Percentiles rank a stretch among this genome's conserved stretches.
These are phyloP conservation scores for Theonella swinhoei DNA, from an alignment of 37 sponge, comb jelly and placozoan species.

Conservation along the genomic window DNA sequence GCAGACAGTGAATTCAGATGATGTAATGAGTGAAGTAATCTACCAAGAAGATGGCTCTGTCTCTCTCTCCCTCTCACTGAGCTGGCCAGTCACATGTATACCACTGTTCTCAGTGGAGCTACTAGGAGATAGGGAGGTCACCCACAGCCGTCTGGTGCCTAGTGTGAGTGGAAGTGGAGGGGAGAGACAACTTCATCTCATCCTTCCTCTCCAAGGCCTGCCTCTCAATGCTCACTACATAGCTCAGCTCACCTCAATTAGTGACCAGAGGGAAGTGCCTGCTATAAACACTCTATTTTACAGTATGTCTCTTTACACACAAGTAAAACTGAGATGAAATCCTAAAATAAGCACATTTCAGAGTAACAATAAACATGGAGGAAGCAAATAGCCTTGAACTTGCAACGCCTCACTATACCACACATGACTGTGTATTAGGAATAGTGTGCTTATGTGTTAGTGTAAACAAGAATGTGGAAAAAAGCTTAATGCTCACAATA, in stretches of 20 bases:
- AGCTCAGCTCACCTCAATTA: background rate
- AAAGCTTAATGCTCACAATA: background rate
- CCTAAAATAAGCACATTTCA: too few relatives aligned
- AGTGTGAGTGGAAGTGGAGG: background rate
- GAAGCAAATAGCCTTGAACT: too few relatives aligned
- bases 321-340: too few relatives aligned
- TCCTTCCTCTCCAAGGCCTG: background rate
- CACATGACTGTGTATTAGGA: background rate
- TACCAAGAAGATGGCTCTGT: background rate
- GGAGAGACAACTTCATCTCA: background rate
- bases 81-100: background rate
- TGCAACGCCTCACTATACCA: too few relatives aligned
- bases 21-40: background rate
- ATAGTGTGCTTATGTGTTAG: too few relatives aligned
- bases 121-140: background rate
- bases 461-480: background rate
- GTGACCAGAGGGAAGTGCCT: background rate
- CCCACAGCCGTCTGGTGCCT: background rate
- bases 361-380: too few relatives aligned
- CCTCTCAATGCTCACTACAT: background rate
- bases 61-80: background rate
- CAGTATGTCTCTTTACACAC: background rate
- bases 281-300: background rate
- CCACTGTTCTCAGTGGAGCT: background rate
- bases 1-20: background rate